Evolutionary conservation across 2,797 vertebrate species (phyloP).

Genomic region (Acanthurus leucopareius): DNA sequence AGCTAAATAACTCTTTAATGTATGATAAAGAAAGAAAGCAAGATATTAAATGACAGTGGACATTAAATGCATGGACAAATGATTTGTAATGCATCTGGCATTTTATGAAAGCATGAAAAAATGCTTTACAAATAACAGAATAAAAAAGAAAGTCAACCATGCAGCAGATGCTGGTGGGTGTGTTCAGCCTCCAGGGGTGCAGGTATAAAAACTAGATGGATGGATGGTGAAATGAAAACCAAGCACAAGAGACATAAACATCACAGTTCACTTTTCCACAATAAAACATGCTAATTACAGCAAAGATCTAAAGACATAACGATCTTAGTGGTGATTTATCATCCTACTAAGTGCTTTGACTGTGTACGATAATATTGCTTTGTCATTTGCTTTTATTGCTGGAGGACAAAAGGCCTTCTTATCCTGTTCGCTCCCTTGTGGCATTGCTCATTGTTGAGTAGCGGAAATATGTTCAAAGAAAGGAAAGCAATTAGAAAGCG

Average conservation of each 20-base stretch:
- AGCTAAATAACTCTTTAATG: not conserved
- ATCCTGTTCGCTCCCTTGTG: constrained; percentile 13
- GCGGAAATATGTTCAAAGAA: constrained; percentile 2
- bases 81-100: not conserved
- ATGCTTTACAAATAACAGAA: not conserved
- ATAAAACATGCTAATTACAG: constrained; percentile 32
- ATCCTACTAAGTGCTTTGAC: constrained; percentile 11
- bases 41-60: not conserved
- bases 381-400: constrained; percentile 47
- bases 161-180: not conserved
- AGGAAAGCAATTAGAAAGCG: constrained; percentile 1
- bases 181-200: not conserved
- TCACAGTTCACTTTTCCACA: constrained; percentile 10
- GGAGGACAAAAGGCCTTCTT: constrained; percentile 29
- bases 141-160: not conserved
- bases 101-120: not conserved
- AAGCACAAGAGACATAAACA: not conserved
- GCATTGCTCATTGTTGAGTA: constrained; percentile 12
- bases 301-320: constrained; percentile 1
- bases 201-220: constrained; percentile 1
- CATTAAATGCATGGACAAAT: not conserved
- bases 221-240: constrained; percentile 8
- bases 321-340: constrained; percentile 39
- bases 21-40: not conserved
- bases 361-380: constrained; percentile 30